Evolutionary conservation across 2,797 vertebrate genomes (phyloP).

Genomic region (Parotocinclus haroldoi): DNA sequence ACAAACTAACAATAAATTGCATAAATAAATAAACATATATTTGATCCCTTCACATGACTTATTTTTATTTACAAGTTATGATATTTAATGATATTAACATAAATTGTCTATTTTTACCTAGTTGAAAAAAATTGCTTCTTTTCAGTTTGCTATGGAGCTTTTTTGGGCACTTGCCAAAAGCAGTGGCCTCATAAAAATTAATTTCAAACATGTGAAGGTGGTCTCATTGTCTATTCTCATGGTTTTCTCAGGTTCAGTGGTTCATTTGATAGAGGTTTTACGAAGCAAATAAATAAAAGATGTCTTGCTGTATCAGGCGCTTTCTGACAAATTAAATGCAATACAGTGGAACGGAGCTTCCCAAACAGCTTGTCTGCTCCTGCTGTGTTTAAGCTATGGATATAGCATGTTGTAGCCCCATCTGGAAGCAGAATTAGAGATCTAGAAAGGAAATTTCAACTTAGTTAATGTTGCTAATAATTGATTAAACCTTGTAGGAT

Average conservation of each 20-base stretch:
- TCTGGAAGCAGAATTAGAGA: constrained; percentile 1
- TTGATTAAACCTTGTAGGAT: neutral
- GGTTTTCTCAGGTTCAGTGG: constrained; percentile 52
- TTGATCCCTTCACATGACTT: no score
- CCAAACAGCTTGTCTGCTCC: constrained; percentile 28
- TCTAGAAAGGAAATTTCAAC: constrained; percentile 3
- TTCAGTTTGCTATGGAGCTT: neutral
- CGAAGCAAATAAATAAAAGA: constrained; percentile 58
- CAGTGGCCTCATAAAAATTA: constrained; percentile 38
- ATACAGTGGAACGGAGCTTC: constrained; percentile 52
- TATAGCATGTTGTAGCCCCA: constrained; percentile 10
- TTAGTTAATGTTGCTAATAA: constrained; percentile 8
- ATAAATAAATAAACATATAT: no score
- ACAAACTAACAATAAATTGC: no score
- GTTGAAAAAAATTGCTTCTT: no score
- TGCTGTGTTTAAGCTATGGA: constrained; percentile 19
- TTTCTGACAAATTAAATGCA: constrained; percentile 58
- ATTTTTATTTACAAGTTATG: no score
- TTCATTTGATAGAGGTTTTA: constrained; percentile 52
- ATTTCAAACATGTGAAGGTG: constrained; percentile 26
- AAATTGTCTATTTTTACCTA: no score
- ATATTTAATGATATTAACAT: no score
- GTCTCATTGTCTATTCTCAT: constrained; percentile 36
- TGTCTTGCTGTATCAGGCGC: constrained; percentile 56
- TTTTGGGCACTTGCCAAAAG: constrained; percentile 9